Evolutionary conservation across 2,797 vertebrate species (phyloP).

Genomic region (Scolopax rusticola): DNA sequence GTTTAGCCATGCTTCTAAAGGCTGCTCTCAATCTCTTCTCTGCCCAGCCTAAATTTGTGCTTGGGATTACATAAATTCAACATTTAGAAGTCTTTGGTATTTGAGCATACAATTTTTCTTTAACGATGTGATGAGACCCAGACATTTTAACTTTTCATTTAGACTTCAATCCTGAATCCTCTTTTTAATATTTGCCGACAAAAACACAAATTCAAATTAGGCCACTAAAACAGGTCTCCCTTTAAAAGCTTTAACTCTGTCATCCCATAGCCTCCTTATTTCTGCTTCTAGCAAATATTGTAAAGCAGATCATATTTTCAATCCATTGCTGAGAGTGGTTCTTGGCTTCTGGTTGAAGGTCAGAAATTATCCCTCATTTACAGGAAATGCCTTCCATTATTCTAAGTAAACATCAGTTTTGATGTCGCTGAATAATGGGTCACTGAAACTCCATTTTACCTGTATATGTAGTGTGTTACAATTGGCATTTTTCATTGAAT

Average conservation of each 20-base stretch:
- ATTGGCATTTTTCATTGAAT: neutral
- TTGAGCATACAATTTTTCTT: neutral
- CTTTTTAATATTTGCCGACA: neutral
- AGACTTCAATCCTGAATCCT: neutral
- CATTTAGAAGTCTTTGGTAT: neutral
- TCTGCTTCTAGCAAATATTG: neutral
- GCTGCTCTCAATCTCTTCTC: neutral
- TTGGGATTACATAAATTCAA: neutral
- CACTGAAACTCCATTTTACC: neutral
- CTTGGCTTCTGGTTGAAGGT: neutral
- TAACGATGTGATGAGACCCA: neutral
- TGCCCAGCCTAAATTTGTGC: neutral
- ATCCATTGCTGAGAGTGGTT: neutral
- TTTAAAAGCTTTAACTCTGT: neutral
- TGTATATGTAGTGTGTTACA: neutral
- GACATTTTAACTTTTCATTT: neutral
- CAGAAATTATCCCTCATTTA: neutral
- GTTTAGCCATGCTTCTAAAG: neutral
- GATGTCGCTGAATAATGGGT: neutral
- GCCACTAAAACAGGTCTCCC: neutral
- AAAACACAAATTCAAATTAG: neutral
- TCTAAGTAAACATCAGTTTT: neutral
- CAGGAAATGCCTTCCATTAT: neutral
- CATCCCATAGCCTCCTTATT: neutral
- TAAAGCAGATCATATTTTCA: neutral